Evolutionary conservation across 2,888 invertebrate genomes (phyloP).

Genomic region (Calameuta idolon): DNA sequence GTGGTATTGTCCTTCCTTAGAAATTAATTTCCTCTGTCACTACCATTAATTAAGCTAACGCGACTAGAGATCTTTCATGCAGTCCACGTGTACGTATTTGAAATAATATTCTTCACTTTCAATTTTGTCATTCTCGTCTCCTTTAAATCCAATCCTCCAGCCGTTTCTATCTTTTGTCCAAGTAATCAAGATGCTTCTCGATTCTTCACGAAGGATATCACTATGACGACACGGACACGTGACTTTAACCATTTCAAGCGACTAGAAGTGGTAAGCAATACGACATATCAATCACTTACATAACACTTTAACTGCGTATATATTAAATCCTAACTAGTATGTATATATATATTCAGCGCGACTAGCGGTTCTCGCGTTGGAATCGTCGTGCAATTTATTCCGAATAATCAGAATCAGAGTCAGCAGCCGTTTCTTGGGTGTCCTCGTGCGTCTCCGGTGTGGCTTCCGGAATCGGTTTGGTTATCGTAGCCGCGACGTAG

Average conservation of each 20-base stretch:
- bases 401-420: slow-evolving; percentile 71
- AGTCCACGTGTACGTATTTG: background rate
- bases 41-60: background rate
- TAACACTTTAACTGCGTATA: slow-evolving; percentile 13
- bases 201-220: background rate
- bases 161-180: background rate
- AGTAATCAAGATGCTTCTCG: background rate
- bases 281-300: slow-evolving; percentile 11
- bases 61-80: background rate
- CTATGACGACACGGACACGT: background rate
- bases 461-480: slow-evolving; percentile 59
- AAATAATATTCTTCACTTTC: slow-evolving; percentile 5
- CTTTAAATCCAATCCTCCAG: background rate
- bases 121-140: background rate
- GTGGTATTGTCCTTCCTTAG: slow-evolving; percentile 60
- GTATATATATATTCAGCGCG: slow-evolving; percentile 13
- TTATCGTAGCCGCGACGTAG: slow-evolving; percentile 75
- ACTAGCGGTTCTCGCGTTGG: slow-evolving; percentile 10
- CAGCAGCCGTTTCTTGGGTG: slow-evolving; percentile 65
- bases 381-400: slow-evolving; percentile 60
- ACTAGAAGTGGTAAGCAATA: slow-evolving; percentile 13
- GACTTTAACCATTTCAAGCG: slow-evolving; percentile 4
- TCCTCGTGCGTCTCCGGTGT: slow-evolving; percentile 57
- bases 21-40: slow-evolving; percentile 41
- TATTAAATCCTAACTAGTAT: slow-evolving; percentile 20